phyloP scores from a whole-genome alignment of 2,797 vertebrate species.

The Lindbergichthys nudifrons region DNA sequence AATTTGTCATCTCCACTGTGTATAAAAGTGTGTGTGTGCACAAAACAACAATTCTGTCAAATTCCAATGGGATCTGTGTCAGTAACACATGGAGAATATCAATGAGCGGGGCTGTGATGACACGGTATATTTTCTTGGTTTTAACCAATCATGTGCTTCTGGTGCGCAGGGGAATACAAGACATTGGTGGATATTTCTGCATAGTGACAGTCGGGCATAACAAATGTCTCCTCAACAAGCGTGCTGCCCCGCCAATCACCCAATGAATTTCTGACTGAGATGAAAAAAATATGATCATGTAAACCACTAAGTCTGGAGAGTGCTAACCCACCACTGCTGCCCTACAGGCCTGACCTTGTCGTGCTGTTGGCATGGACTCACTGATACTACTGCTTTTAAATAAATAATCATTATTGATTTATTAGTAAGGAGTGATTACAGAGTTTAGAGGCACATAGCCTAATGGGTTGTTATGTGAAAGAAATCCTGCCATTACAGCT shows the following conservation, averaged over 20 bases:
- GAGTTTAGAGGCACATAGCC: slow-evolving; percentile 15
- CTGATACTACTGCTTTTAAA: slow-evolving; percentile 27
- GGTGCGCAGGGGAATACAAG: slow-evolving; percentile 16
- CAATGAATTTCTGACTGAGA: slow-evolving; percentile 17
- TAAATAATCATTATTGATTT: slow-evolving; percentile 48
- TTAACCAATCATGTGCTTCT: slow-evolving; percentile 55
- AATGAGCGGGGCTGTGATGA: slow-evolving; percentile 48
- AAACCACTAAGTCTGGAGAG: background rate
- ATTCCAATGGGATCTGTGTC: slow-evolving; percentile 45
- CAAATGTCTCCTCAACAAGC: slow-evolving; percentile 29
- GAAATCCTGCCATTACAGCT: slow-evolving; percentile 19
- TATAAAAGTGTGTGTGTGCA: background rate
- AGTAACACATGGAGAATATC: slow-evolving; percentile 60
- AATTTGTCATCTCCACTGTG: slow-evolving; percentile 55
- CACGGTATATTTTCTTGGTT: slow-evolving; percentile 22
- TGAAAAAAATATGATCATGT: slow-evolving; percentile 8
- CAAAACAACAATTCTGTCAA: slow-evolving; percentile 42
- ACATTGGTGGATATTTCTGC: slow-evolving; percentile 58
- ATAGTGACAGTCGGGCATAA: slow-evolving; percentile 53
- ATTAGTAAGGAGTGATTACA: slow-evolving; percentile 41
- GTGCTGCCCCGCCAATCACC: slow-evolving; percentile 27
- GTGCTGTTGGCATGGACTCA: slow-evolving; percentile 5
- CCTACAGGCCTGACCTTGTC: slow-evolving; percentile 17
- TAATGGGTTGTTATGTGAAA: slow-evolving; percentile 40
- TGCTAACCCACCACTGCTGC: slow-evolving; percentile 1